Base-by-base conservation (phyloP, 2,888 invertebrate species). In the Tuberolachnus salignus region DNA sequence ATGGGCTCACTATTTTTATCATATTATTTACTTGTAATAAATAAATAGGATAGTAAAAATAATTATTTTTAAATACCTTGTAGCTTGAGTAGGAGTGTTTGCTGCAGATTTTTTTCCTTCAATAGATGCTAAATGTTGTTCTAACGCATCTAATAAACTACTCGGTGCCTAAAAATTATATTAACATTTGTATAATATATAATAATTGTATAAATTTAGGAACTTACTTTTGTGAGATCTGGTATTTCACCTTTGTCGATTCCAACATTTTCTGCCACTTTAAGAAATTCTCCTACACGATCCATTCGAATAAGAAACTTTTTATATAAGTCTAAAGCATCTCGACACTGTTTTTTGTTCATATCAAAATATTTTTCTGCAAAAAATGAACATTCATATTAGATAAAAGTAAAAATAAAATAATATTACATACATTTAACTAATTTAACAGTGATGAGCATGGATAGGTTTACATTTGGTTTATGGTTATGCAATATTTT, bases 231-330 rank as follows among this genome's bases (percentile, higher is more conserved):
- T 9, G 98, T 97, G 83, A 98, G 89, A 87, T 98, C 98, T 59
- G 98, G 98, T 86, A 98, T 98, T 85, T 98, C 98, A 46, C 97
- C 97, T 87, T 97, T 97, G 86, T 98, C 98, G 84, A 98, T 97
- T 73, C 98, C 98, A 83, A 98, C 96, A 85, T 95, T 95, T 87
- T 84, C 85, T 59, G 84, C 84, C 21, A 94, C 94, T 89, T 97
- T 97, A 81, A 99, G 89, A 87, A 99, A 98, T 88, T 98, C 98
- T 81, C 95, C 95, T 81, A 99, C 98, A 87, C 94, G 92, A 88
- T 99, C 98, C 96, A 99, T 98, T 85, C 98, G 91, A 83, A 96
- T 94, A 84, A 99, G 91, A 88, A 99, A 99, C 88, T 95, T 97
- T 88, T 98, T 99, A 88, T 99, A 99, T 85, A 98, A 91, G 85